Conservation (phyloP, 2,888 invertebrate species). For the Augiades crinisus region DNA sequence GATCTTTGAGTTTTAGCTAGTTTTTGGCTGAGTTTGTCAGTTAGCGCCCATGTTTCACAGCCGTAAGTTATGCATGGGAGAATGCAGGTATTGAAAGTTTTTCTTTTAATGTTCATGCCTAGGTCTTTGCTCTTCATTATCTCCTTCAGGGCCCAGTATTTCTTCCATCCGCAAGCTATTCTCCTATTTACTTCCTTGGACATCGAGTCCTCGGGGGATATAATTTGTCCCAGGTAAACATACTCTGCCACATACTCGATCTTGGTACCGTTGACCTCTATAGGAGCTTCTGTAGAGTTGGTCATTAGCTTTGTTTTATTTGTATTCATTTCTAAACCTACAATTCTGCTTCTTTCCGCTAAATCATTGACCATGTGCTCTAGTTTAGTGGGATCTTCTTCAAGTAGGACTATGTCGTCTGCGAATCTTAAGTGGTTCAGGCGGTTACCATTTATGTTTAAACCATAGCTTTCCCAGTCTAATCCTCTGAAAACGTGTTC, state of each 20-base stretch:
- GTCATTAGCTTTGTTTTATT: not conserved
- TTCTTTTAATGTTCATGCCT: not conserved
- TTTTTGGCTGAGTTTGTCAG: not conserved
- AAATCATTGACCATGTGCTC: not conserved
- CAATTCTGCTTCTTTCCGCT: not conserved
- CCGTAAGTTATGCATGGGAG: not conserved
- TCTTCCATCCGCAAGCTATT: slow-evolving; percentile 12
- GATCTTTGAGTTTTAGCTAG: not conserved
- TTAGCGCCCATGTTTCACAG: not conserved
- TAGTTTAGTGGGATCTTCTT: not conserved
- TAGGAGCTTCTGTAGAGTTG: too few species aligned
- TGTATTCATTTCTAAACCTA: not conserved
- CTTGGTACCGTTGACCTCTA: too few species aligned
- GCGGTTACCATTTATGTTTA: not conserved
- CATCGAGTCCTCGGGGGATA: not conserved
- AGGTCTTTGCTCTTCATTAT: slow-evolving; percentile 11
- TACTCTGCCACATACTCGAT: too few species aligned
- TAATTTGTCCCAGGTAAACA: not conserved
- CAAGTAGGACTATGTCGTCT: not conserved
- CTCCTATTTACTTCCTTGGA: slow-evolving; percentile 4
- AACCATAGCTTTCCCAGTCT: not conserved
- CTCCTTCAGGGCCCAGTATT: slow-evolving; percentile 12
- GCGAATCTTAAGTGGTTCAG: not conserved
- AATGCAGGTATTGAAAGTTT: not conserved
- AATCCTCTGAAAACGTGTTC: too few species aligned